phyloP scores from a whole-genome alignment of 1,140 invertebrate species.

The Conus betulinus region DNA sequence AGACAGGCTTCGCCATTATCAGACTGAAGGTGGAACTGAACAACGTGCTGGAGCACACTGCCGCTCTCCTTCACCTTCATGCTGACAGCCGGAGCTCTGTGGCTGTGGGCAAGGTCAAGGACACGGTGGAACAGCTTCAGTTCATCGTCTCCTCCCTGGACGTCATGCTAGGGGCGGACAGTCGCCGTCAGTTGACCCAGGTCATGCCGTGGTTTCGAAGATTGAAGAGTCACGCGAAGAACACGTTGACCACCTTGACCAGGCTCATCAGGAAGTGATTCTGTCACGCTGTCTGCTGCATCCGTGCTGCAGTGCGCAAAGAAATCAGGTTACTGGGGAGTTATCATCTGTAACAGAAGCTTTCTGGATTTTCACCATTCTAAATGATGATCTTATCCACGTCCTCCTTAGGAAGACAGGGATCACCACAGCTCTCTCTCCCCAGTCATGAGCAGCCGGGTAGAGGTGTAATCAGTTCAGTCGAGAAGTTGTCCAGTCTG shows the following conservation, averaged over 20 bases:
- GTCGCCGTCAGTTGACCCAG: not conserved
- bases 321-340: too few species aligned
- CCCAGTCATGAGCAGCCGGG: too few species aligned
- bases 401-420: too few species aligned
- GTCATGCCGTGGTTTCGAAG: not conserved
- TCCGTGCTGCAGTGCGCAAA: too few species aligned
- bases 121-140: not conserved
- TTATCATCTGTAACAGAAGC: too few species aligned
- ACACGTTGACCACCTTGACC: not conserved
- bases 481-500: too few species aligned
- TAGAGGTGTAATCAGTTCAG: too few species aligned
- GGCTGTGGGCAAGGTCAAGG: not conserved
- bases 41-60: not conserved
- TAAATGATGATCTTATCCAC: too few species aligned
- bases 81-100: not conserved
- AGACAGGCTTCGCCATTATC: not conserved
- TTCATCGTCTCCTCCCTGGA: not conserved
- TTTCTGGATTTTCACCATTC: too few species aligned
- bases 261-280: not conserved
- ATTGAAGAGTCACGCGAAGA: not conserved
- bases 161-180: not conserved
- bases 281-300: not conserved
- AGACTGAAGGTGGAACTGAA: slow-evolving; percentile 11
- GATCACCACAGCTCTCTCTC: too few species aligned
- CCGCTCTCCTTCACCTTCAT: not conserved